Evolutionary conservation across 2,113 vertebrate genomes (phyloP), one percentile per base, ranked within the genome.

Genomic region (Cyprinodon brontotheroides): DNA sequence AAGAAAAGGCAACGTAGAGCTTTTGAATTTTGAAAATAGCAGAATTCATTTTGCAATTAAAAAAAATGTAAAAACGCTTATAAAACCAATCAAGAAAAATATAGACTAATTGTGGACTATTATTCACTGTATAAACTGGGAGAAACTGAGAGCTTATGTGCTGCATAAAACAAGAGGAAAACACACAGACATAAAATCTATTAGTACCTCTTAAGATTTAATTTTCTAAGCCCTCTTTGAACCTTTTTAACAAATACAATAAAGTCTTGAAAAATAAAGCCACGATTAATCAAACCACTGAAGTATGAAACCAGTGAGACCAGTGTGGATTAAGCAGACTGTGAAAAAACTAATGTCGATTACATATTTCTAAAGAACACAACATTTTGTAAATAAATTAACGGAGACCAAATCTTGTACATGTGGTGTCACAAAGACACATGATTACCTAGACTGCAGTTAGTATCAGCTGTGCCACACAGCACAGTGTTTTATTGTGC

Each of bases 381-480:
- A 3, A n/a, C 50, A 57, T n/a, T n/a, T 57, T 57, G 20, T 20
- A 53, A 57, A 57, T 20, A 14, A 20, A 57, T 57, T 7, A 57
- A 29, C 29, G 29, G 29, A 29, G n/a, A 57, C 17, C 50, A 57
- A n/a, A 57, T 10, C 50, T 4, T 57, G 50, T 3, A 9, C 50
- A 57, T n/a, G 17, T n/a, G 17, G 50, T 57, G 50, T n/a, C 17
- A 57, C 50, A n/a, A 8, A 57, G 61, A 65, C 69, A 37, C 10
- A 65, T 9, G 63, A n/a, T 11, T 12, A 8, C 22, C 11, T n/a
- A 20, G 29, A 29, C 15, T 7, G 50, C n/a, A 59, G 20, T 69
- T 10, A 59, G 37, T 69, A 59, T 59, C 48, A 69, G 48, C 67
- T 53, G 37, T 68, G 47, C 29, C 36, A 68, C 36, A 39, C 45